Evolutionary conservation across 2,797 vertebrate species (phyloP), one percentile per base, ranked within the genome.

Genomic region (Pteronotus mesoamericanus): DNA sequence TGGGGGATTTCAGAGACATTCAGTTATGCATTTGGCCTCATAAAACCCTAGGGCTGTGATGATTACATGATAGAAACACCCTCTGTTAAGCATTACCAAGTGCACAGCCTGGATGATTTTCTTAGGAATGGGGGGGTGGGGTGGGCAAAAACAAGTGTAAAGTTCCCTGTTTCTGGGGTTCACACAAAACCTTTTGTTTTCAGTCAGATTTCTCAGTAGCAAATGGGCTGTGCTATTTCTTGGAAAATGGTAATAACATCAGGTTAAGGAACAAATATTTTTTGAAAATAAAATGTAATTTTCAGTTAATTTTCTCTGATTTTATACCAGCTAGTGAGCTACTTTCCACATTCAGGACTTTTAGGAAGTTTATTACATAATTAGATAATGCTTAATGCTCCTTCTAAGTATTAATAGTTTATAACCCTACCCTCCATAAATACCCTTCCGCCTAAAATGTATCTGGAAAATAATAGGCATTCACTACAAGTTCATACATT

Each of bases 11-110:
- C 86, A 96, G 96, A 98, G 96, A 93, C 96, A 80, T 97, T 97
- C 96, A 93, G 94, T 97, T 98, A 97, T 96, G 96, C 87, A 94
- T 98, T 98, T 97, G 97, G 98, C 97, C 97, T 97, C 97, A 97
- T 98, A 97, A 97, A 97, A 97, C 94, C 96, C 96, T 94, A 86
- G 95, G 95, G 95, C 95, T 96, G 87, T 89, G 94, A 91, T 95
- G 97, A 97, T 97, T 96, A 96, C 96, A 97, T 96, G 97, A 97
- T 97, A 98, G 97, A 94, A 98, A 97, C 97, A 98, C 96, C 96
- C 97, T 98, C 91, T 97, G 96, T 80, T 94, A 97, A 95, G 96
- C 94, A 96, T 97, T 97, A 97, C 96, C 91, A 96, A 97, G 97
- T 91, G 94, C 61, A 96, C 59, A 92, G 95, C 74, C 91, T 21